A percentile compares a stretch with the other conserved stretches of the same genome.
Evolutionary conservation across 2,797 vertebrate species (phyloP).

Genomic region (Hipposideros larvatus): DNA sequence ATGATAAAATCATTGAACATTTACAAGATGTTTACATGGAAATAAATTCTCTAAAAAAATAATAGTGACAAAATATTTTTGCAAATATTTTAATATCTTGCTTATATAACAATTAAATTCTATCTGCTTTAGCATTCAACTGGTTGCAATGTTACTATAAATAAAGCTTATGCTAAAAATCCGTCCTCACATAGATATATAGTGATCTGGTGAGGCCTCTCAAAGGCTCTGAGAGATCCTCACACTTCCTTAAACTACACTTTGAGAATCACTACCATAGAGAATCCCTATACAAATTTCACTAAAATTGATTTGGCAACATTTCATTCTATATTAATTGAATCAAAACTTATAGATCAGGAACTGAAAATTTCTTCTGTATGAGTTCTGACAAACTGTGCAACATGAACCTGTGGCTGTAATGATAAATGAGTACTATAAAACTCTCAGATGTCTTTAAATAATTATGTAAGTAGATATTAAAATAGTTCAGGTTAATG

Average conservation of each 20-base stretch:
- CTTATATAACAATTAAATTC: neutral
- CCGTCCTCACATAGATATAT: neutral
- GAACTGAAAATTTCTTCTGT: neutral
- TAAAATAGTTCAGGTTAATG: neutral
- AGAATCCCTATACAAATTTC: neutral
- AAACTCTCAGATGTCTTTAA: neutral
- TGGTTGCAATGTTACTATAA: neutral
- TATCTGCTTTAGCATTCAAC: neutral
- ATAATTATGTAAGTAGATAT: neutral
- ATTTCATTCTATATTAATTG: neutral
- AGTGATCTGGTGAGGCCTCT: neutral
- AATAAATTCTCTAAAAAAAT: slow-evolving; percentile 25
- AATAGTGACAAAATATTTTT: neutral
- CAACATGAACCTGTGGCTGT: neutral
- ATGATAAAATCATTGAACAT: neutral
- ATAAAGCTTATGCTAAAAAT: neutral
- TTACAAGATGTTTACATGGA: neutral
- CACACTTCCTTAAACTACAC: neutral
- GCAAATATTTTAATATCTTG: neutral
- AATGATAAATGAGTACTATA: neutral
- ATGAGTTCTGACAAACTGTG: neutral
- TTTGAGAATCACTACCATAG: neutral
- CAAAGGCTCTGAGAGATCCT: neutral
- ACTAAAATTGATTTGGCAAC: neutral
- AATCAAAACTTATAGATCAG: neutral